Base-by-base conservation (phyloP, 2,797 vertebrate genomes). In the Heliangelus exortis region DNA sequence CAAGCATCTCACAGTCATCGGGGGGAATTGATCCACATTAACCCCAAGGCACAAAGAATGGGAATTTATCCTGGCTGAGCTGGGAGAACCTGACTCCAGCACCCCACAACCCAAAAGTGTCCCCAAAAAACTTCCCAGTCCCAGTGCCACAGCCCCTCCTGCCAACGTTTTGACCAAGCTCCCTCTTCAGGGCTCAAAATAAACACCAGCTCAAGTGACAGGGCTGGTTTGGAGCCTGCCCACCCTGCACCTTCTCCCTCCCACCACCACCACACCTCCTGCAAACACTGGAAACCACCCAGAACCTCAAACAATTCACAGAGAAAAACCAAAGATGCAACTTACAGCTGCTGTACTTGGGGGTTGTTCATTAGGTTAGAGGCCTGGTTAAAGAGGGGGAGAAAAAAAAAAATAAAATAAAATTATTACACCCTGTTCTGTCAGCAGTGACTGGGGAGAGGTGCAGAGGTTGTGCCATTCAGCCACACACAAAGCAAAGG, bases 281-380 rank as follows among this genome's bases (percentile, higher is more conserved):
- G 5, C 66, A 68, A 65, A 51, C 4, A 11, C 43, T 81, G 74
- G 71, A 63, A 23, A 53, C 13, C 34, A 47, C 16, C 5, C 7
- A 54, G 16, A 62, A 74, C 25, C 51, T 29, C 51, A 7, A 53
- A 76, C 0, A 2, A 68, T n/a, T 65, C 31, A 29, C 26, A 87
- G 51, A 55, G 71, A 19, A 80, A 80, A 77, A 54, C 1, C 31
- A 3, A 34, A 84, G 34, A 10, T 0, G 51, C 75, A 15, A 99
- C 99, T 99, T 96, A 99, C 99, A 99, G 96, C 96, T 99, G 99
- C 58, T 99, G 99, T 6, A 99, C 98, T 93, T 99, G 99, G 31
- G 99, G 99, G 62, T 98, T 99, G 97, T 98, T 99, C 99, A 99
- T 99, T 28, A 99, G 97, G 93, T 98, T 98, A 1, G 99, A 99